Base-by-base conservation (phyloP, 2,113 vertebrate genomes). In the Ibidorhyncha struthersii region DNA sequence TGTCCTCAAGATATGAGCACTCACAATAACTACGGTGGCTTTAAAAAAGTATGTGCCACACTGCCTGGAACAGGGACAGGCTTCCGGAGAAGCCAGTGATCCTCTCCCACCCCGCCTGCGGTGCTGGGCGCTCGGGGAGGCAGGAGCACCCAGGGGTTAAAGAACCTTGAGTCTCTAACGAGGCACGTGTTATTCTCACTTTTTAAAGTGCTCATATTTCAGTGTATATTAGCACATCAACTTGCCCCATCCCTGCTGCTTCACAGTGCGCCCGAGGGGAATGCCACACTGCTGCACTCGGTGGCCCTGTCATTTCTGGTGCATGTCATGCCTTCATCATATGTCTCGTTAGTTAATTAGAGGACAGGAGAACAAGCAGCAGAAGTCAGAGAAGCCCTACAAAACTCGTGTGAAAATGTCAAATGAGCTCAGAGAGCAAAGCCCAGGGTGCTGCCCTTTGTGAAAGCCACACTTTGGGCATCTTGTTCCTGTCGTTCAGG, bases 151-250 rank as follows among this genome's bases (percentile, higher is more conserved):
- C 20, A 0, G 0, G 38, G 52, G 3, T 59, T 55, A 7, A 43
- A 38, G 18, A 20, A 49, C 29, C 18, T 58, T 0, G 10, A 34
- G 6, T 4, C 2, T n/a, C 38, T n/a, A 3, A 3, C 0, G 0
- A 36, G 58, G 7, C 4, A 2, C 13, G 22, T 1, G 3, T 21
- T 82, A 34, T 47, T 40, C 29, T 52, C 36, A 6, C 40, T 77
- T 73, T 14, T 4, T 34, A 49, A 47, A 45, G 52, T 0, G 19
- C 47, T 84, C 4, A 0, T 20, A 43, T 55, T 45, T 21, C 76
- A 27, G 8, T 8, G 19, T 59, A 12, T 19, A 9, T 40, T 9
- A 52, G 30, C 47, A 6, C 7, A 11, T 67, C 38, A n/a, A 56
- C 49, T 72, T 17, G 59, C 6, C 61, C 17, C 26, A 6, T 0